phyloP scores from a whole-genome alignment of 2,797 vertebrate genomes.

The Jordanella pulchra region DNA sequence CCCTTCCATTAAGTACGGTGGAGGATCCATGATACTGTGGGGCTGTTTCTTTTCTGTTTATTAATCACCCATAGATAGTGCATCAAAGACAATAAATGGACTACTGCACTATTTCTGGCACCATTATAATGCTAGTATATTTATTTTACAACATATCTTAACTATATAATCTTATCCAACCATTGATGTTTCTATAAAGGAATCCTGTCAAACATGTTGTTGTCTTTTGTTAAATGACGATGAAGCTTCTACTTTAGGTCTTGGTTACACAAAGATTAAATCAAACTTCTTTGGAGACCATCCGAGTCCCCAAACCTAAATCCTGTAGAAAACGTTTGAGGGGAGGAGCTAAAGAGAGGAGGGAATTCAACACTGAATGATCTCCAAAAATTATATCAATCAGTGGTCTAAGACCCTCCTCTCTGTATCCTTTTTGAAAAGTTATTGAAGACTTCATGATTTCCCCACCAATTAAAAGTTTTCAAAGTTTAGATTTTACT shows the following conservation, averaged over 20 bases:
- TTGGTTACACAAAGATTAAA: background rate
- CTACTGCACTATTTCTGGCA: no score
- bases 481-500: background rate
- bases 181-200: no score
- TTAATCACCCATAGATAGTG: no score
- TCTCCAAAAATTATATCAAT: background rate
- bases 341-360: background rate
- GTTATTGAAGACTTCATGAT: background rate
- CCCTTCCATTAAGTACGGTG: background rate
- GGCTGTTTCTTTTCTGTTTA: background rate
- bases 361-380: background rate
- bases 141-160: no score
- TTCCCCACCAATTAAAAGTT: background rate
- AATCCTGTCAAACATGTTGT: no score
- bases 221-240: no score
- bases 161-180: no score
- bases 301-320: background rate
- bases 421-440: background rate
- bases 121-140: no score
- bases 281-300: background rate
- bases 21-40: background rate
- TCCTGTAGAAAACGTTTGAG: background rate
- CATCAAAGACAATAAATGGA: background rate
- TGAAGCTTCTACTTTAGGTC: no score
- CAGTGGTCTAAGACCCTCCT: background rate